A percentile compares a stretch with the other conserved stretches of the same genome.
These are phyloP conservation scores for Pandemis corylana DNA, from an alignment of 2,888 invertebrate species.

Conservation along the genomic window DNA sequence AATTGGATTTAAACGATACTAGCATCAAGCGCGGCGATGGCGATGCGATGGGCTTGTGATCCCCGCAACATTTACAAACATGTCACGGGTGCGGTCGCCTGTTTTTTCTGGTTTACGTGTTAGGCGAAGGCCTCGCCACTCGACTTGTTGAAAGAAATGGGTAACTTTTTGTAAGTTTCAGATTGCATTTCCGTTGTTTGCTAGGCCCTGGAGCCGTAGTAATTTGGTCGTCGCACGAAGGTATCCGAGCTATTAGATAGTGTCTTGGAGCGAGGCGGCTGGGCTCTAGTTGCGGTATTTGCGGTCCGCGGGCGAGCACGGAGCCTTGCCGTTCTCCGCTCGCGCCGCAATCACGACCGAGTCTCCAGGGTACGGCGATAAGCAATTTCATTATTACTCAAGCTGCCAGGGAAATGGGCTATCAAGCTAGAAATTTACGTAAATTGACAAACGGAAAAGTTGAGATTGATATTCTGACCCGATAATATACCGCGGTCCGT, in stretches of 20 bases:
- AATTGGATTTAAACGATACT: slow-evolving; percentile 68
- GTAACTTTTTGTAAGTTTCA: slow-evolving; percentile 65
- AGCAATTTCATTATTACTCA: slow-evolving; percentile 41
- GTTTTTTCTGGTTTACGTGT: slow-evolving; percentile 64
- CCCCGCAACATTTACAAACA: slow-evolving; percentile 71
- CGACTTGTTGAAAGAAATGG: slow-evolving; percentile 70
- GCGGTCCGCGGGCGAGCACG: slow-evolving; percentile 63
- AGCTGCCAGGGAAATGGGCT: slow-evolving; percentile 37
- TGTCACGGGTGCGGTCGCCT: slow-evolving; percentile 67
- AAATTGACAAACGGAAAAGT: slow-evolving; percentile 32
- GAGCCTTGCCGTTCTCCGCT: slow-evolving; percentile 47
- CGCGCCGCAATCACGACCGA: slow-evolving; percentile 47
- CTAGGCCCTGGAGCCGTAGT: slow-evolving; percentile 50
- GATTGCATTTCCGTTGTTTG: slow-evolving; percentile 56
- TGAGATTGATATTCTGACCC: slow-evolving; percentile 33
- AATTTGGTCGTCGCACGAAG: slow-evolving; percentile 54
- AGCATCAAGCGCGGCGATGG: slow-evolving; percentile 62
- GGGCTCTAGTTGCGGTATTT: slow-evolving; percentile 54
- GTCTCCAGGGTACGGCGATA: slow-evolving; percentile 44
- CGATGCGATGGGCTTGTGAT: slow-evolving; percentile 52
- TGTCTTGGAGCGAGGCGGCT: slow-evolving; percentile 55
- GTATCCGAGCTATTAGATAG: slow-evolving; percentile 51
- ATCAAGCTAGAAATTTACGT: slow-evolving; percentile 29
- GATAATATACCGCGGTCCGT: not conserved
- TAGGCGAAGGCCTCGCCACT: slow-evolving; percentile 52